Base-by-base conservation (phyloP, 2,113 vertebrate genomes). In the Callaeas wilsoni region DNA sequence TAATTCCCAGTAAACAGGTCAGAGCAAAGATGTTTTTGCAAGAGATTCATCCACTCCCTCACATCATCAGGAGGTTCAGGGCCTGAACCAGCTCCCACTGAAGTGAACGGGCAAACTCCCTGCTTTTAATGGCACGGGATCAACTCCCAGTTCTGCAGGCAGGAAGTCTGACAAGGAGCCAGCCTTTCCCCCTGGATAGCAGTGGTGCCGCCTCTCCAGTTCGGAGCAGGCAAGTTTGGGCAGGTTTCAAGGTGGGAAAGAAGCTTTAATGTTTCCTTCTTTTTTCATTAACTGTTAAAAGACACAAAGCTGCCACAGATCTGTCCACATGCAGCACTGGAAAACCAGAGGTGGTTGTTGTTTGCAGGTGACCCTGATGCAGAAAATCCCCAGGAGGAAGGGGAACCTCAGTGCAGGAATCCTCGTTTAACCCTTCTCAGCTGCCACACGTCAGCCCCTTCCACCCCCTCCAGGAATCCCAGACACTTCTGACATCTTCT, bases 191-290 rank as follows among this genome's bases (percentile, higher is more conserved):
- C 29, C 53, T 32, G 27, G 47, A 56, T n/a, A 53, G 6, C 16
- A 17, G 30, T 0, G 25, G 12, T 6, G 41, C 39, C 3, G 0
- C 35, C 91, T 55, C 92, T 52, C 52, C 0, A 1, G 3, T 13
- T 85, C 1, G 0, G 19, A 42, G 64, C 2, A 1, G 84, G 89
- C 84, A 84, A 35, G 52, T 71, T 78, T 21, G 39, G 25, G 85
- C 73, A 91, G 65, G 73, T 64, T 79, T 82, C 33, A 27, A 82
- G 84, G 64, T 71, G 56, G 44, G 52, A 89, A 82, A 59, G 47
- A 23, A 63, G 69, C 44, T 92, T 82, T 64, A 55, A 68, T 64
- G 44, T 79, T 90, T 73, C 65, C 42, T 71, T 50, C 59, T 57
- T 33, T 75, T 77, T 65, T 55, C 18, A 92, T 41, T 64, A 33